These are phyloP conservation scores for Araneus ventricosus DNA, from an alignment of 1,140 invertebrate species.

Conservation along the genomic window DNA sequence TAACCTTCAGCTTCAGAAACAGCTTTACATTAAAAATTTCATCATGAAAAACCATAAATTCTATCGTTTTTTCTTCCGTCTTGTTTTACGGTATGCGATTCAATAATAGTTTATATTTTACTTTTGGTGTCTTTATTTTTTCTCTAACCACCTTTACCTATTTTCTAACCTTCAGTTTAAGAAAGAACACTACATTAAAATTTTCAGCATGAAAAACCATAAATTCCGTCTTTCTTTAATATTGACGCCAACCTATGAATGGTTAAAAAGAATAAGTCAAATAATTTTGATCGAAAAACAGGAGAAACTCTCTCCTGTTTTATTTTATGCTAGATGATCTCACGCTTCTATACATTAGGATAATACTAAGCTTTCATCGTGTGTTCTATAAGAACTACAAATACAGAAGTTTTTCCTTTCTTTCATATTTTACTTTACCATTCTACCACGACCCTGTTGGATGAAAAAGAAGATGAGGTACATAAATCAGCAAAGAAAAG, in stretches of 20 bases:
- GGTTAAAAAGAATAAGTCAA: not conserved
- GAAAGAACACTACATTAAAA: too few species aligned
- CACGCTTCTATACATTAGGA: not conserved
- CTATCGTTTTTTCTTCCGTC: not conserved
- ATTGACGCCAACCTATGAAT: not conserved
- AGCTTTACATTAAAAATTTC: too few species aligned
- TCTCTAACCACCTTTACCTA: too few species aligned
- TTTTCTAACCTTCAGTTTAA: too few species aligned
- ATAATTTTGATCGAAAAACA: not conserved
- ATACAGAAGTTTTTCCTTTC: not conserved
- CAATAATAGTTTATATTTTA: too few species aligned
- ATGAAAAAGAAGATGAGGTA: not conserved
- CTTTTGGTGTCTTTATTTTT: too few species aligned
- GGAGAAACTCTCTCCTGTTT: not conserved
- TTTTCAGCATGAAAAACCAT: not conserved
- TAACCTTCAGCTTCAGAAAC: too few species aligned
- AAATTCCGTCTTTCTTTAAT: not conserved
- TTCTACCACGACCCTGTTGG: not conserved
- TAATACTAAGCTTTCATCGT: not conserved
- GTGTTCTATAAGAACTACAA: not conserved
- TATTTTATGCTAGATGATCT: not conserved
- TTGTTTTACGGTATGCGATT: too few species aligned
- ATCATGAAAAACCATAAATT: not conserved
- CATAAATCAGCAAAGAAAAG: slow-evolving; percentile 35
- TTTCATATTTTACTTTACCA: not conserved